phyloP scores from a whole-genome alignment of 1,140 invertebrate species.

The Ceratina japonica region DNA sequence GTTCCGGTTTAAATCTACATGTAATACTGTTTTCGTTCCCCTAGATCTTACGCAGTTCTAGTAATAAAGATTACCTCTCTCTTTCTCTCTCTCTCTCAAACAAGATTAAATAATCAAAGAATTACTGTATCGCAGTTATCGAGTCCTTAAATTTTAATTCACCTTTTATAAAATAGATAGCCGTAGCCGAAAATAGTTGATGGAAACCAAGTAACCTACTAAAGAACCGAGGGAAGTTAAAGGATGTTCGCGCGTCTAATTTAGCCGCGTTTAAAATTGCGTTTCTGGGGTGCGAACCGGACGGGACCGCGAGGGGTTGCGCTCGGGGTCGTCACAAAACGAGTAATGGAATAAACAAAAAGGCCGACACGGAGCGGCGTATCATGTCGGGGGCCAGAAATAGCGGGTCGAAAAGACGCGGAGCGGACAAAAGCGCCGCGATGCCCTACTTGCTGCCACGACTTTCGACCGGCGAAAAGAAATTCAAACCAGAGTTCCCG shows the following conservation, averaged over 20 bases:
- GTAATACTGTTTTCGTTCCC: no score
- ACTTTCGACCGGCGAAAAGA: not conserved
- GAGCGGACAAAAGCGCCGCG: constrained; percentile 8
- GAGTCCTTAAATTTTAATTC: no score
- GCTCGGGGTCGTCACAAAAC: constrained; percentile 3
- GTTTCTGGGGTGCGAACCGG: constrained; percentile 16
- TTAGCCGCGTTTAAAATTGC: not conserved
- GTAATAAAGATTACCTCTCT: no score
- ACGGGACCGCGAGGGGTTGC: not conserved
- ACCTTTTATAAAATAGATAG: no score
- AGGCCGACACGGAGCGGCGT: not conserved
- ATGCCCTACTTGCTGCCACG: constrained; percentile 30
- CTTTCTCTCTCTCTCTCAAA: no score
- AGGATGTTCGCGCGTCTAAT: no score
- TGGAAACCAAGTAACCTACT: constrained; percentile 15
- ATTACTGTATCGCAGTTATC: no score
- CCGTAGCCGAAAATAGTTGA: not conserved
- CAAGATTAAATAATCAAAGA: no score
- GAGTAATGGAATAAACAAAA: constrained; percentile 16
- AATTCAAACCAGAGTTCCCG: not conserved
- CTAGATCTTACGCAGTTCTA: no score
- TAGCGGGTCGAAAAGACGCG: constrained; percentile 18
- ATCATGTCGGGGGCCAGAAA: constrained; percentile 17
- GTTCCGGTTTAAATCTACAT: no score
- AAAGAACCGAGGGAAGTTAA: not conserved